phyloP scores from a whole-genome alignment of 2,888 invertebrate species.

The Parascotia fuliginaria region DNA sequence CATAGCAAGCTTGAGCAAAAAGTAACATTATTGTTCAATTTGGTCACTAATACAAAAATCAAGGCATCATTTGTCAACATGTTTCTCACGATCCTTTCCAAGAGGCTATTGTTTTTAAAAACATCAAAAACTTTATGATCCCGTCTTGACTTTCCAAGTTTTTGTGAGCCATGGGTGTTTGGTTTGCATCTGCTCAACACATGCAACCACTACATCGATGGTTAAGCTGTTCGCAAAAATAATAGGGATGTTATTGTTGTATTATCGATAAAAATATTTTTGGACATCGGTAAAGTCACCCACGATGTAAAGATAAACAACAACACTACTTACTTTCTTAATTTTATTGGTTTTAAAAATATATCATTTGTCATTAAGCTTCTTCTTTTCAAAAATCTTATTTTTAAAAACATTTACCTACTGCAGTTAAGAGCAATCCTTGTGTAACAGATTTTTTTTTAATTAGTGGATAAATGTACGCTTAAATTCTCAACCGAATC shows the following conservation, averaged over 20 bases:
- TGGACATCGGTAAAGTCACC: background rate
- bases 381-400: no score
- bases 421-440: no score
- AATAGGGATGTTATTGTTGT: conserved; percentile 48
- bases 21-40: background rate
- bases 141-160: conserved; percentile 55
- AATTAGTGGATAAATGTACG: no score
- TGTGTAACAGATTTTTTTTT: no score
- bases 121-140: conserved; percentile 54
- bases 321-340: no score
- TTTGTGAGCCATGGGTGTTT: conserved; percentile 56
- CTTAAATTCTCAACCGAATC: no score
- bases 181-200: conserved; percentile 75
- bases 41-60: background rate
- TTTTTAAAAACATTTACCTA: no score
- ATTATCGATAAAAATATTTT: conserved; percentile 16
- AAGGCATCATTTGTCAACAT: conserved; percentile 9
- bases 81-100: conserved; percentile 33
- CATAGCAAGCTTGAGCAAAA: background rate
- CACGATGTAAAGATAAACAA: background rate
- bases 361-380: no score
- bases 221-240: conserved; percentile 71
- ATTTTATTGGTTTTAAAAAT: no score
- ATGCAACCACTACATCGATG: conserved; percentile 72
- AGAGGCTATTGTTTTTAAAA: conserved; percentile 66